These are phyloP conservation scores for Eubucco bourcierii DNA, from an alignment of 2,113 vertebrate species.

Conservation along the genomic window DNA sequence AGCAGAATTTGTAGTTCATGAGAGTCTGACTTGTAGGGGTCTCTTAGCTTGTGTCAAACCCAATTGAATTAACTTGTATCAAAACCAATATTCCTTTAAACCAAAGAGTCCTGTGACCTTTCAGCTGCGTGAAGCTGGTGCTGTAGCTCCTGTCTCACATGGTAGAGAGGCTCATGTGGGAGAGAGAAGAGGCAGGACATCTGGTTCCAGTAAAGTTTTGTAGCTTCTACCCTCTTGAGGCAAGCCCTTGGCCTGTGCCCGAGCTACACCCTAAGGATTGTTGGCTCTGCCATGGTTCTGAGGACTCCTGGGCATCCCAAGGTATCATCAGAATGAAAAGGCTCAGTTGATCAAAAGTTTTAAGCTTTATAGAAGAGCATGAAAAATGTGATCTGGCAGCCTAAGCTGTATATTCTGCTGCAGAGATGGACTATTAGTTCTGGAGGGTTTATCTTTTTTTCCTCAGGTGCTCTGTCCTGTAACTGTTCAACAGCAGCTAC, in stretches of 20 bases:
- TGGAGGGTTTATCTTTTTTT: too few species aligned
- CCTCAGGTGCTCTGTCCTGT: not conserved
- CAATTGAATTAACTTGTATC: not conserved
- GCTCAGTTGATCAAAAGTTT: not conserved
- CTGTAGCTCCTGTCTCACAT: not conserved
- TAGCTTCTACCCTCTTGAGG: not conserved
- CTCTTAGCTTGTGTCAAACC: not conserved
- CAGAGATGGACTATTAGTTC: not conserved
- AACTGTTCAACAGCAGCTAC: not conserved
- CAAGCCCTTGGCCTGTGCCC: not conserved
- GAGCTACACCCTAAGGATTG: fast-evolving
- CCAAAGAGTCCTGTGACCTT: not conserved
- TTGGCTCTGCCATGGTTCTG: fast-evolving
- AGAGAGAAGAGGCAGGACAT: not conserved
- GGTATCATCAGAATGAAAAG: not conserved
- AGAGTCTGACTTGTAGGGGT: not conserved
- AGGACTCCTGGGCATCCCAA: not conserved
- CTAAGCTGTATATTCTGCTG: not conserved
- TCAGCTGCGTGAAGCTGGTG: not conserved
- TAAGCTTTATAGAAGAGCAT: not conserved
- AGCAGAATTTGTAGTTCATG: not conserved
- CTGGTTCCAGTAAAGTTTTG: not conserved
- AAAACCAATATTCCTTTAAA: not conserved
- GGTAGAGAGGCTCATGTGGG: not conserved
- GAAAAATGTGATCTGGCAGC: not conserved